phyloP scores from a whole-genome alignment of 2,888 invertebrate genomes.

The Drosophila bunnanda region DNA sequence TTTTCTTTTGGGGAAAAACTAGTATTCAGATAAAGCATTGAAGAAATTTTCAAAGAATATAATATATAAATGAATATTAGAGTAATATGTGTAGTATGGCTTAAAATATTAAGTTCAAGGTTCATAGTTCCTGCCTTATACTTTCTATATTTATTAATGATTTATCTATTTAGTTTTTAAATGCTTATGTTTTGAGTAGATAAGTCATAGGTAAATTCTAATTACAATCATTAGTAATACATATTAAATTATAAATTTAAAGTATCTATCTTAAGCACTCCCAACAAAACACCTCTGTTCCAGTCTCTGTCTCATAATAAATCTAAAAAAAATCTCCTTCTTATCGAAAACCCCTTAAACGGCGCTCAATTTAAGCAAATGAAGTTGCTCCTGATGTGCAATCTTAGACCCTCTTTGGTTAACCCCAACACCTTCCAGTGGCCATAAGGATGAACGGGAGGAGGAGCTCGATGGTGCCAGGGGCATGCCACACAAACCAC shows the following conservation, averaged over 20 bases:
- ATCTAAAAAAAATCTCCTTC: not conserved
- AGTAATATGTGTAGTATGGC: no score
- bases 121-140: no score
- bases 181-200: no score
- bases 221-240: not conserved
- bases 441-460: not conserved
- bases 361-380: conserved; percentile 26
- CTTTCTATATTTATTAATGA: no score
- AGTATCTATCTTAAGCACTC: not conserved
- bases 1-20: not conserved
- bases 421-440: conserved; percentile 36
- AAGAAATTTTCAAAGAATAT: no score
- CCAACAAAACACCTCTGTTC: no score
- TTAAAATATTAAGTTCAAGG: no score
- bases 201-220: no score
- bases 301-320: not conserved
- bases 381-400: conserved; percentile 30
- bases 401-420: conserved; percentile 9
- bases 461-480: conserved; percentile 2
- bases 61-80: no score
- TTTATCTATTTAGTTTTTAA: no score
- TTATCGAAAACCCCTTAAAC: conserved; percentile 26
- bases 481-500: conserved; percentile 61
- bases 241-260: not conserved
- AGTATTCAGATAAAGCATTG: no score